Evolutionary conservation across 2,888 invertebrate species (phyloP).

Genomic region (Elmis aenea): DNA sequence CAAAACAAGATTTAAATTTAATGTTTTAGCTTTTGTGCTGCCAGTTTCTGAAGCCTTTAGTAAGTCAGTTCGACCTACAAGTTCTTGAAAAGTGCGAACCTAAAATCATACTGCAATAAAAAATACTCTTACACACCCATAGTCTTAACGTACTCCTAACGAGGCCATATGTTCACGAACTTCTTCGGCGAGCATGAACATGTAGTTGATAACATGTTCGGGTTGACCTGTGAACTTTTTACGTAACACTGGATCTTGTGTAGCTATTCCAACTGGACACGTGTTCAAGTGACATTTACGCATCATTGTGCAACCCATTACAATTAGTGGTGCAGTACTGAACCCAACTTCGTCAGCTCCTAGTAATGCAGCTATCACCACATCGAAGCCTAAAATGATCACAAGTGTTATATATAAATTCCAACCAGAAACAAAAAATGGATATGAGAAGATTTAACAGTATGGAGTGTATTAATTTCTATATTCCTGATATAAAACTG

Average conservation of each 20-base stretch:
- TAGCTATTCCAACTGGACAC: conserved; percentile 98
- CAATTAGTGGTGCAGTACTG: conserved; percentile 96
- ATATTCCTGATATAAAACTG: too few relatives aligned
- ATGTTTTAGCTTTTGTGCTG: conserved; percentile 72
- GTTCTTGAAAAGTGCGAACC: conserved; percentile 53
- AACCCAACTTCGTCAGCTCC: conserved; percentile 99
- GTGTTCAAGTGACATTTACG: conserved; percentile 98
- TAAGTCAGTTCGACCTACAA: conserved; percentile 88
- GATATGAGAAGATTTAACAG: too few relatives aligned
- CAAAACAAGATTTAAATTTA: conserved; percentile 81
- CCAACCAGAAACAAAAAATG: too few relatives aligned
- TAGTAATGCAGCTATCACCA: conserved; percentile 88
- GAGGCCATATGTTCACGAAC: conserved; percentile 87
- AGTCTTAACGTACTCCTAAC: conserved; percentile 68
- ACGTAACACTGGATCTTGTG: conserved; percentile 92
- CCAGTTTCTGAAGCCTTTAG: conserved; percentile 68
- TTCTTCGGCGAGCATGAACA: conserved; percentile 98
- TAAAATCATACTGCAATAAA: conserved; percentile 14
- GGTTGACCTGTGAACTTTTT: conserved; percentile 97
- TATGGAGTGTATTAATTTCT: too few relatives aligned
- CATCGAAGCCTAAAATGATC: conserved; percentile 79
- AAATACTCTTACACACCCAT: neutral
- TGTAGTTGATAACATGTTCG: conserved; percentile 94
- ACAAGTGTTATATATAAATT: too few relatives aligned
- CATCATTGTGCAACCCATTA: conserved; percentile 99